Evolutionary conservation across 2,113 vertebrate genomes (phyloP), one percentile per base, ranked within the genome.

Genomic region (Neofelis nebulosa): DNA sequence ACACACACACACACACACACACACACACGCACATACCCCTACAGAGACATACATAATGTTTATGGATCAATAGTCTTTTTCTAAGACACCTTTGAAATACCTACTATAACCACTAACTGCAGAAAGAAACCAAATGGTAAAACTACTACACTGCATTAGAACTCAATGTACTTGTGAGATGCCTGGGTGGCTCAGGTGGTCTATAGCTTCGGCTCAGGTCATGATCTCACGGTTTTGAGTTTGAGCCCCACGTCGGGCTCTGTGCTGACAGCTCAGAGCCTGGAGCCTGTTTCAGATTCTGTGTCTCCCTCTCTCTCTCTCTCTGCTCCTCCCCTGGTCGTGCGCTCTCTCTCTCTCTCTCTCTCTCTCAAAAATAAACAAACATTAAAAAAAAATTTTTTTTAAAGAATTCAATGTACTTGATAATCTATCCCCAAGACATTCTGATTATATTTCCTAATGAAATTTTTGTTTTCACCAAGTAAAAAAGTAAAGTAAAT

Each of bases 401-500:
- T 45, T 45, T 45, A 9, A 45, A 45, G 45, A 61, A 61, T 61
- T 61, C 19, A 57, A 92, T 3, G 29, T 13, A 63, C 87, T 97
- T 93, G 45, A 48, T 94, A 96, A 31, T 96, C 96, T 95, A 97
- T 87, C 38, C 68, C 55, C 84, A 96, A 95, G 52, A 98, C 52
- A 94, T 31, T 94, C 48, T 95, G 93, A 92, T 6, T 97, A 68
- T 48, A 87, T 69, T 63, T 69, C 52, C 52, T 94, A 97, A 65
- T 48, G 83, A 98, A 92, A 92, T 92, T 89, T 98, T 93, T 66
- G 52, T 93, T 97, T 98, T 96, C 14, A 87, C 11, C 79, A 95
- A 95, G 96, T 89, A 95, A 98, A 98, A 91, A 45, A 23, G 23
- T 21, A 57, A 97, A 98, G 83, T 61, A 68, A 97, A 81, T 94